phyloP scores from a whole-genome alignment of 30 jellyfish, hydroid and myxozoan genomes.

The Mastigias papua region DNA sequence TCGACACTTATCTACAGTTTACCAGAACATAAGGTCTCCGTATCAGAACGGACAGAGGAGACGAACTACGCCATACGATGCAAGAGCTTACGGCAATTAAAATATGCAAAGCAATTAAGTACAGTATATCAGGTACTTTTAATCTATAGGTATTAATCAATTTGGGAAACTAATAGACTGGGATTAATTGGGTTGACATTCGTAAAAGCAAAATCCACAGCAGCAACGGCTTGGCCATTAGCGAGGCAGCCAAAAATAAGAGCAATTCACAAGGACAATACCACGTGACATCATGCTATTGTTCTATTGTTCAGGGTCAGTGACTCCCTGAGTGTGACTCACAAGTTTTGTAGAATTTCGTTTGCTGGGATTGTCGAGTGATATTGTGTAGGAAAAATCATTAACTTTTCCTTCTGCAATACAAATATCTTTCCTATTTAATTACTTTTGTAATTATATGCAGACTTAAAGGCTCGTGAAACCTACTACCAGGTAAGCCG shows the following conservation, averaged over 20 bases:
- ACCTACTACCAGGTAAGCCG: slow-evolving; percentile 23
- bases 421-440: slow-evolving; percentile 1
- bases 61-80: too few relatives aligned
- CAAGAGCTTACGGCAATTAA: too few relatives aligned
- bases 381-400: slow-evolving; percentile 14
- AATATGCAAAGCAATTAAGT: too few relatives aligned
- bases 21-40: neutral
- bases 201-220: neutral
- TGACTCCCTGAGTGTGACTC: slow-evolving; percentile 20
- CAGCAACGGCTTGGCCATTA: slow-evolving; percentile 28
- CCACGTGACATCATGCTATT: slow-evolving; percentile 64
- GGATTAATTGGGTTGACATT: neutral
- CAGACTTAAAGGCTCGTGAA: slow-evolving; percentile 51
- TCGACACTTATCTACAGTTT: neutral
- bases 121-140: too few relatives aligned
- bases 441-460: slow-evolving; percentile 31
- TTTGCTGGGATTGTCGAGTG: neutral
- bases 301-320: slow-evolving; percentile 71
- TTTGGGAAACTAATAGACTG: neutral
- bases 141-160: too few relatives aligned
- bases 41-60: too few relatives aligned
- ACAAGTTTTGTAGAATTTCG: neutral
- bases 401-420: slow-evolving; percentile 2
- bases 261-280: slow-evolving; percentile 57
- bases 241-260: slow-evolving; percentile 33